These are phyloP conservation scores for Heliothis virescens DNA, from an alignment of 1,140 invertebrate species.

Conservation along the genomic window DNA sequence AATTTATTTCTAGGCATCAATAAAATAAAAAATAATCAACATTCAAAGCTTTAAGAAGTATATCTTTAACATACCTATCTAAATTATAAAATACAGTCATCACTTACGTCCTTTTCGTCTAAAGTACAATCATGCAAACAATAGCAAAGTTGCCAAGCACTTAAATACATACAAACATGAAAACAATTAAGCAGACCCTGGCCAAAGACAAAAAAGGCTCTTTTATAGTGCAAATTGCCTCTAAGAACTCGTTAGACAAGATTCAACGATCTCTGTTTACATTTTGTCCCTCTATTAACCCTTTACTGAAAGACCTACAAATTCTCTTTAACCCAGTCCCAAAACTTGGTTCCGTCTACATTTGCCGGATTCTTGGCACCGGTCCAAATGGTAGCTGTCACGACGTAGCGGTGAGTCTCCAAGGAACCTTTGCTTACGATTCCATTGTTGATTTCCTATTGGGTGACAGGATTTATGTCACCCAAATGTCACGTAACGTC, in stretches of 20 bases:
- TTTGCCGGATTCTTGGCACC: conserved; percentile 3
- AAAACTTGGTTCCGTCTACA: conserved; percentile 9
- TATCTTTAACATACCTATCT: too few species aligned
- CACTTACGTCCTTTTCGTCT: too few species aligned
- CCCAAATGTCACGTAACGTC: not conserved
- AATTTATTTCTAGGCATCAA: too few species aligned
- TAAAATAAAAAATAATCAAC: too few species aligned
- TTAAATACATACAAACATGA: not conserved
- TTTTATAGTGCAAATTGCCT: conserved; percentile 1
- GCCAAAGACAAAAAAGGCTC: not conserved
- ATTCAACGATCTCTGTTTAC: not conserved
- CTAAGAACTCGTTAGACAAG: not conserved
- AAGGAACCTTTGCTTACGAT: not conserved
- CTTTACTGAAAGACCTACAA: not conserved
- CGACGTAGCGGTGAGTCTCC: not conserved
- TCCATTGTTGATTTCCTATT: conserved; percentile 26
- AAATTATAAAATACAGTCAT: too few species aligned
- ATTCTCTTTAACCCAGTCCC: not conserved
- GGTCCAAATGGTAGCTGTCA: conserved; percentile 31
- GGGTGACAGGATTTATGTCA: conserved; percentile 28
- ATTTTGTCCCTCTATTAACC: conserved; percentile 23
- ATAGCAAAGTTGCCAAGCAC: too few species aligned
- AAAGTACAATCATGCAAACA: too few species aligned
- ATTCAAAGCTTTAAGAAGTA: too few species aligned
- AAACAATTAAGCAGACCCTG: not conserved